Evolutionary conservation across 2,113 vertebrate species (phyloP), one percentile per base, ranked within the genome.

Genomic region (Butastur rufipennis): DNA sequence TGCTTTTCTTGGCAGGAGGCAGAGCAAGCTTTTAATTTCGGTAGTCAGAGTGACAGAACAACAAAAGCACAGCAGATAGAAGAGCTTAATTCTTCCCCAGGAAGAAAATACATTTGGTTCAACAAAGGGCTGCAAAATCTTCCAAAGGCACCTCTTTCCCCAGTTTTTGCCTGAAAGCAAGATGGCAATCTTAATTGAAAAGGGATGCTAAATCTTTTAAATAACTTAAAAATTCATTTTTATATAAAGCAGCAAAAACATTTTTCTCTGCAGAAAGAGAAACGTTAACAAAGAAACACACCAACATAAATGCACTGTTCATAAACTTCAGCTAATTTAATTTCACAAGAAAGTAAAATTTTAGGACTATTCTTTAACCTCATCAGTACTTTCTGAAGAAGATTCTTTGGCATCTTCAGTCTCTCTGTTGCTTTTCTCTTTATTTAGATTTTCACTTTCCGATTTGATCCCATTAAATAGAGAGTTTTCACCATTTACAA

Each of bases 241-340:
- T 96, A 97, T 98, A 97, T 95, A 98, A 98, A 98, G 98, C 98
- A 98, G 98, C 98, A 98, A 98, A 98, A 98, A 80, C 98, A 93
- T 97, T 96, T 97, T 97, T 98, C 97, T 98, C 97, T 95, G 97
- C 97, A 82, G 97, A 97, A 98, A 98, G 97, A 98, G 97, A 97
- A 97, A 92, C 86, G 97, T 98, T 97, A 98, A 97, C 97, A 98
- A 97, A 98, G 94, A 95, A 96, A 97, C 97, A 98, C 96, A 90
- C 97, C 96, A 95, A 98, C 81, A 97, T 85, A 84, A 97, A 97
- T 66, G 90, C 93, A 97, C 97, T 77, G 97, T 97, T 94, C 95
- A 74, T n/a, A 91, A 97, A 90, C 93, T 91, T 97, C 94, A 90
- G 97, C 97, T 75, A 96, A 73, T 97, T 98, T 96, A 96, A 94